Evolutionary conservation across 2,113 vertebrate species (phyloP).

Genomic region (Chamaea fasciata): DNA sequence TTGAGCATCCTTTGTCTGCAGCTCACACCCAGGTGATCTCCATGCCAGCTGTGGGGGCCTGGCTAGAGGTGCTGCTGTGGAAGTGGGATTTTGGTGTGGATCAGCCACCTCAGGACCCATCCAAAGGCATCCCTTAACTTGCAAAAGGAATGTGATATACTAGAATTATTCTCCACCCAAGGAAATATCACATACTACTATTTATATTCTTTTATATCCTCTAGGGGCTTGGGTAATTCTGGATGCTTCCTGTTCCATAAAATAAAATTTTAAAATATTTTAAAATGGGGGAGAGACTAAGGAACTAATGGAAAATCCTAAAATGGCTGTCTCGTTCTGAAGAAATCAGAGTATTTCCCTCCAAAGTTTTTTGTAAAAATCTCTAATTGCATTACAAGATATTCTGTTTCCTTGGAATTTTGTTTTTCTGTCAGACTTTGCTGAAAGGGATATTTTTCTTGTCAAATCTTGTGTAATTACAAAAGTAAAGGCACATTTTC

Average conservation of each 20-base stretch:
- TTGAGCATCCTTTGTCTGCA: neutral
- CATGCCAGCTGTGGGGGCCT: neutral
- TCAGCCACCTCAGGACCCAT: neutral
- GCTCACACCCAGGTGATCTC: neutral
- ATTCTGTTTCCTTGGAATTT: constrained; percentile 37
- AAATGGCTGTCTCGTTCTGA: neutral
- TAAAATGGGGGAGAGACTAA: neutral
- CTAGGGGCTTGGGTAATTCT: neutral
- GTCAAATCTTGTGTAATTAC: constrained; percentile 42
- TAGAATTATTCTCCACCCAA: neutral
- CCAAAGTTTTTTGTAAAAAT: neutral
- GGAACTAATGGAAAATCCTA: neutral
- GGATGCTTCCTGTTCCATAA: neutral
- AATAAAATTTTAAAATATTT: neutral
- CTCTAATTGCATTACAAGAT: neutral
- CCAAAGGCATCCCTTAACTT: neutral
- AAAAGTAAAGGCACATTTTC: neutral
- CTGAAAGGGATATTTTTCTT: constrained; percentile 61
- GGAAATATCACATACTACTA: neutral
- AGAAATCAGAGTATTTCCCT: neutral
- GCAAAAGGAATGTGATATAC: neutral
- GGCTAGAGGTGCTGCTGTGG: neutral
- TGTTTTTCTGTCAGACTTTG: constrained; percentile 34
- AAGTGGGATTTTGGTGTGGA: neutral
- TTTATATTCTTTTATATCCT: neutral